Percentiles rank a stretch among this genome's conserved stretches.
Evolutionary conservation across 2,113 vertebrate genomes (phyloP).

Genomic region (Odontesthes bonariensis): DNA sequence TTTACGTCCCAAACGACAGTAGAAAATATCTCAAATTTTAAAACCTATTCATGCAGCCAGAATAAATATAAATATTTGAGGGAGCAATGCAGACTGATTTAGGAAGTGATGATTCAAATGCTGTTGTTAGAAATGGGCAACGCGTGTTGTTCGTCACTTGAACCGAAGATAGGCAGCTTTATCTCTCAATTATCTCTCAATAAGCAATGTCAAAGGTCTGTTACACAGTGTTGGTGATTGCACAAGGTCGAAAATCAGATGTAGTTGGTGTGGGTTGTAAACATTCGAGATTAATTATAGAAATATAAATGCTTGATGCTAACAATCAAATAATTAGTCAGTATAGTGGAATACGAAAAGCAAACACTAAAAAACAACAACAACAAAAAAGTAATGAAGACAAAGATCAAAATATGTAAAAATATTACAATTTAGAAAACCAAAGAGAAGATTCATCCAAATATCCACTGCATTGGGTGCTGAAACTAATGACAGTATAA

Average conservation of each 20-base stretch:
- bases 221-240: slow-evolving; percentile 45
- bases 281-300: neutral
- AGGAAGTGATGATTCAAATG: neutral
- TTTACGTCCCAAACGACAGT: no score
- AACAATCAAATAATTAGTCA: neutral
- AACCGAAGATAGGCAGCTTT: slow-evolving; percentile 41
- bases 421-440: no score
- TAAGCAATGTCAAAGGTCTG: slow-evolving; percentile 72
- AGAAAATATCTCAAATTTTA: neutral
- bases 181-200: slow-evolving; percentile 68
- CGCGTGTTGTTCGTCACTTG: slow-evolving; percentile 3
- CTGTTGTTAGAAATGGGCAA: slow-evolving; percentile 1
- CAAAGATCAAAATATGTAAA: no score
- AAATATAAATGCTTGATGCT: neutral
- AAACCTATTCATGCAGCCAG: neutral
- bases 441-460: no score
- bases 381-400: no score
- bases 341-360: neutral
- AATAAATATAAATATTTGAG: neutral
- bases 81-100: neutral
- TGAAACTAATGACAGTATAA: no score
- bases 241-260: slow-evolving; percentile 46
- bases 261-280: slow-evolving; percentile 3
- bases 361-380: neutral
- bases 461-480: no score